Evolutionary conservation across 2,113 vertebrate species (phyloP).

Genomic region (Panurus biarmicus): DNA sequence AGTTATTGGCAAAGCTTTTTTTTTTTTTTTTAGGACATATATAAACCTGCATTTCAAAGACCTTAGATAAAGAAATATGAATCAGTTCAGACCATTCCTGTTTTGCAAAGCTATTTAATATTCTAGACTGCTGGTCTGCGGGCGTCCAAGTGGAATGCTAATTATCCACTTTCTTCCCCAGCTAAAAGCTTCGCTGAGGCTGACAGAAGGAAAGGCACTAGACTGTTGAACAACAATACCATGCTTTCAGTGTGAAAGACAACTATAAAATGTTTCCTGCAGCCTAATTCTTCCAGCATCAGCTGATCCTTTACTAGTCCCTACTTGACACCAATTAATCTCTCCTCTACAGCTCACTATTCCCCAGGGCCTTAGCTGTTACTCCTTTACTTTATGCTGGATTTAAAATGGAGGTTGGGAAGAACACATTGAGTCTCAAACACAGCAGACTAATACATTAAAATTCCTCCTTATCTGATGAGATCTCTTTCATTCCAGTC

Average conservation of each 20-base stretch:
- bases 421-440: background rate
- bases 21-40: background rate
- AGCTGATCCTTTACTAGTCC: slow-evolving; percentile 71
- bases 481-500: background rate
- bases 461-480: background rate
- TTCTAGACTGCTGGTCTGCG: slow-evolving; percentile 49
- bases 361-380: background rate
- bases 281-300: slow-evolving; percentile 73
- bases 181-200: slow-evolving; percentile 58
- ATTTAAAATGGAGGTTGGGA: background rate
- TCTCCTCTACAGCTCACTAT: slow-evolving; percentile 36
- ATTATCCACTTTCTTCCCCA: slow-evolving; percentile 59
- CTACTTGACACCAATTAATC: slow-evolving; percentile 81
- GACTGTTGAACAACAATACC: slow-evolving; percentile 71
- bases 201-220: slow-evolving; percentile 73
- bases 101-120: slow-evolving; percentile 62
- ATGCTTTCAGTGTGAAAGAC: slow-evolving; percentile 66
- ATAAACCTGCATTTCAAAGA: background rate
- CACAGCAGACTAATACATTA: background rate
- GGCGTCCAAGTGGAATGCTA: slow-evolving; percentile 64
- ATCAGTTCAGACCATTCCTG: slow-evolving; percentile 10
- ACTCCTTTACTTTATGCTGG: background rate
- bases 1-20: background rate
- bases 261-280: slow-evolving; percentile 82
- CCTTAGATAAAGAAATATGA: slow-evolving; percentile 28